Conservation (phyloP, 1,140 invertebrate species). For the Lepidotrigona ventralis region DNA sequence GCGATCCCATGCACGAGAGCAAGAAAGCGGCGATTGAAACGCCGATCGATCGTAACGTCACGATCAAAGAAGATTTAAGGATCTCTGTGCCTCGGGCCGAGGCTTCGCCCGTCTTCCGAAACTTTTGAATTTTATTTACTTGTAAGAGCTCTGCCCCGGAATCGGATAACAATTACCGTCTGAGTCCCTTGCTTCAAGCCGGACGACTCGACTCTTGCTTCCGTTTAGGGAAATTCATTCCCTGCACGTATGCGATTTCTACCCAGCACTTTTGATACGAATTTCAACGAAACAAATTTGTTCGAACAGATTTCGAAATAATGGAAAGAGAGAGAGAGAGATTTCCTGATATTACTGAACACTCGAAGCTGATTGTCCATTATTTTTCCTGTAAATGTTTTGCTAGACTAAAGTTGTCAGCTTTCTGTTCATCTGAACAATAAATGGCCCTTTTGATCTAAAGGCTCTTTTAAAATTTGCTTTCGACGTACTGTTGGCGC, state of each 20-base stretch:
- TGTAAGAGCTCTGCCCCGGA: not conserved
- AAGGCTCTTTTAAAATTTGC: too few relatives aligned
- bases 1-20: conserved; percentile 29
- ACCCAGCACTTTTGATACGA: not conserved
- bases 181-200: not conserved
- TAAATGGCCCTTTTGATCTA: too few relatives aligned
- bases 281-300: not conserved
- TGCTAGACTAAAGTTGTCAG: too few relatives aligned
- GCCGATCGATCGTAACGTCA: conserved; percentile 57
- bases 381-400: too few relatives aligned
- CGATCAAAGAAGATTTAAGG: conserved; percentile 44
- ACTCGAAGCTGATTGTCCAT: too few relatives aligned
- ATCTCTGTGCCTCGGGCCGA: conserved; percentile 15
- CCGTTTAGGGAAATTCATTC: conserved; percentile 1
- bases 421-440: too few relatives aligned
- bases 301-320: not conserved
- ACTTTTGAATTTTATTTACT: conserved; percentile 37
- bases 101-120: conserved; percentile 12
- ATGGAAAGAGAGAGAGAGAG: not conserved
- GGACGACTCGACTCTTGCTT: not conserved
- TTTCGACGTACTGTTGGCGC: too few relatives aligned
- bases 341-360: too few relatives aligned
- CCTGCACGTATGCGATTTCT: not conserved
- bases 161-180: conserved; percentile 46
- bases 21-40: conserved; percentile 44